Evolutionary conservation across 92 coral and sea anemone genomes (phyloP).

Genomic region (Nematostella vectensis): DNA sequence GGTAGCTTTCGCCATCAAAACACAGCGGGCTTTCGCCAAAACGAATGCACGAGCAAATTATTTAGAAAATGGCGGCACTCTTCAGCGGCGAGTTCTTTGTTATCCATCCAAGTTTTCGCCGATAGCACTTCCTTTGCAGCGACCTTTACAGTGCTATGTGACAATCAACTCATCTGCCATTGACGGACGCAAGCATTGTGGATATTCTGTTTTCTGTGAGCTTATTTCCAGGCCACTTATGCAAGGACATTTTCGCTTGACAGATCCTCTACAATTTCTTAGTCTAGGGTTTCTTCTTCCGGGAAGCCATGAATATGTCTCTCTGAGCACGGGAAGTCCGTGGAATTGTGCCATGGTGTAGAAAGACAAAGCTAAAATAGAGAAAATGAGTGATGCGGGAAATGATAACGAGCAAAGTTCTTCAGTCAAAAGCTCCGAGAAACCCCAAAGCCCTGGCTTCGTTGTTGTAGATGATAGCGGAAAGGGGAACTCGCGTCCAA

Average conservation of each 20-base stretch:
- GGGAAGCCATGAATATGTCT: background rate
- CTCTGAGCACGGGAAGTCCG: background rate
- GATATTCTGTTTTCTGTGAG: background rate
- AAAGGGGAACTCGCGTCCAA: background rate
- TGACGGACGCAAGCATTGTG: too few species aligned
- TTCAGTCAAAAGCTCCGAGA: background rate
- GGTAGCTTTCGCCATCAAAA: too few species aligned
- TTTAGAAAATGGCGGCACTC: slow-evolving; percentile 36
- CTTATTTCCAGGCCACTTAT: too few species aligned
- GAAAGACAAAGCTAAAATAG: background rate
- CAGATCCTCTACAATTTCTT: background rate
- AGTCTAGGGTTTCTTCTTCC: background rate
- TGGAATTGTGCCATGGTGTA: background rate
- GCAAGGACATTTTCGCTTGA: background rate
- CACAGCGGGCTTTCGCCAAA: slow-evolving; percentile 22
- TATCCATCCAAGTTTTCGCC: background rate
- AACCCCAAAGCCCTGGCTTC: background rate
- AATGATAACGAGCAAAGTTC: background rate
- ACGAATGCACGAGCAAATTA: slow-evolving; percentile 21
- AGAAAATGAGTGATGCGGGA: too few species aligned
- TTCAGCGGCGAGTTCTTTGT: background rate
- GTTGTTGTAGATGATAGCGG: too few species aligned
- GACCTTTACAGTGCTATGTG: background rate
- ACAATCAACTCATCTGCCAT: background rate
- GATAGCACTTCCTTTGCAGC: background rate